phyloP scores from a whole-genome alignment of 2,888 invertebrate species.

The Dynastes tityus region DNA sequence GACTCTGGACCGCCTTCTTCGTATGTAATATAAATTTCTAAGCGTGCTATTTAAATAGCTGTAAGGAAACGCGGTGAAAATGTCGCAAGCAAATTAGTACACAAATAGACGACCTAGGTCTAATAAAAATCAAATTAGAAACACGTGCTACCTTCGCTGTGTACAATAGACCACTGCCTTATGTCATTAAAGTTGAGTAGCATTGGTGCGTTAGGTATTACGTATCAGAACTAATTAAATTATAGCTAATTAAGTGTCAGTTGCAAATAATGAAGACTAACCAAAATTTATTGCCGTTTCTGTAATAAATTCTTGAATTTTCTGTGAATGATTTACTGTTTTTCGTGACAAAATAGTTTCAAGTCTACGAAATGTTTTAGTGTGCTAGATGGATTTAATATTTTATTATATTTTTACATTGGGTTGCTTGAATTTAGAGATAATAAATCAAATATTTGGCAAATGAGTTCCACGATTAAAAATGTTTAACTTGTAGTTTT shows the following conservation, averaged over 20 bases:
- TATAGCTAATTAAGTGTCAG: neutral
- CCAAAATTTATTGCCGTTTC: too few species aligned
- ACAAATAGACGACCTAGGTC: slow-evolving; percentile 42
- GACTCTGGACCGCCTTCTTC: slow-evolving; percentile 14
- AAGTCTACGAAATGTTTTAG: too few species aligned
- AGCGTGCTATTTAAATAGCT: slow-evolving; percentile 31
- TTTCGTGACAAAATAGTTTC: too few species aligned
- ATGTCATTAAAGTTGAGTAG: neutral
- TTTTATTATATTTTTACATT: too few species aligned
- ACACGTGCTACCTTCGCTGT: slow-evolving; percentile 26
- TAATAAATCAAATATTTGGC: neutral
- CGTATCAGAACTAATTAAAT: slow-evolving; percentile 22
- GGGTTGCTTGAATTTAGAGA: too few species aligned
- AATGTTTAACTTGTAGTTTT: neutral
- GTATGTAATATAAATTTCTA: slow-evolving; percentile 17
- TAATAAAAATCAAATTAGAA: slow-evolving; percentile 32
- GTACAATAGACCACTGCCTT: neutral
- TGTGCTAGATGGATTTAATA: too few species aligned
- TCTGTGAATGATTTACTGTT: too few species aligned
- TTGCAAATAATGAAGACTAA: too few species aligned
- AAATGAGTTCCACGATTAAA: neutral
- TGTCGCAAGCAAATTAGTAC: slow-evolving; percentile 40
- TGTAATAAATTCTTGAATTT: too few species aligned
- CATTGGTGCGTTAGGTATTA: neutral
- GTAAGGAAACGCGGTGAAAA: slow-evolving; percentile 18